These are phyloP conservation scores for Sialis lutaria DNA, from an alignment of 2,888 invertebrate genomes.

Conservation along the genomic window DNA sequence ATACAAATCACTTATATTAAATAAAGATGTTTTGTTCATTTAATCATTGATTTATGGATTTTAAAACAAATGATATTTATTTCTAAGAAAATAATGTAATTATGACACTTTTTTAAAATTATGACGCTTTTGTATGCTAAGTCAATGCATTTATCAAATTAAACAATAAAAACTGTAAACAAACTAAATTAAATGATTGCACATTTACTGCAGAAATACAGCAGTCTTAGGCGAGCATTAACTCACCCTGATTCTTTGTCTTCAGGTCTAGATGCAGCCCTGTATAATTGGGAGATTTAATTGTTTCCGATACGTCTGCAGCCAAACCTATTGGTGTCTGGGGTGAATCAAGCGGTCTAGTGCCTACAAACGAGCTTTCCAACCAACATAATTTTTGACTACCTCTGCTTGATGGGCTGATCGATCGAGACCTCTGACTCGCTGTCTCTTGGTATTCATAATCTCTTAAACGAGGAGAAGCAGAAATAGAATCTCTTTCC, in stretches of 20 bases:
- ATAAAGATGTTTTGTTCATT: too few species aligned
- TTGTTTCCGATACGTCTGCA: constrained; percentile 21
- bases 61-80: too few species aligned
- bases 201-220: neutral
- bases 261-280: constrained; percentile 5
- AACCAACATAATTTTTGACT: constrained; percentile 71
- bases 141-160: too few species aligned
- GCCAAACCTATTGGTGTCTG: constrained; percentile 50
- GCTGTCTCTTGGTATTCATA: constrained; percentile 18
- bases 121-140: too few species aligned
- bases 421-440: constrained; percentile 18
- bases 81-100: too few species aligned
- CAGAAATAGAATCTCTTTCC: constrained; percentile 13
- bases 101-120: too few species aligned
- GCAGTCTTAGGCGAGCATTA: constrained; percentile 18
- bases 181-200: neutral
- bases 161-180: too few species aligned
- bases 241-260: constrained; percentile 25
- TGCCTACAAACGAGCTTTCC: constrained; percentile 81
- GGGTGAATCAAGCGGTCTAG: constrained; percentile 69
- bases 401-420: constrained; percentile 35
- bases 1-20: too few species aligned
- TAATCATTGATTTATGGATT: too few species aligned
- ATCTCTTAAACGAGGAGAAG: constrained; percentile 13
- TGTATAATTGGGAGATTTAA: constrained; percentile 7